A percentile compares a stretch with the other conserved stretches of the same genome.
phyloP scores from a whole-genome alignment of 2,888 invertebrate genomes.

The Coecobrya sp. region DNA sequence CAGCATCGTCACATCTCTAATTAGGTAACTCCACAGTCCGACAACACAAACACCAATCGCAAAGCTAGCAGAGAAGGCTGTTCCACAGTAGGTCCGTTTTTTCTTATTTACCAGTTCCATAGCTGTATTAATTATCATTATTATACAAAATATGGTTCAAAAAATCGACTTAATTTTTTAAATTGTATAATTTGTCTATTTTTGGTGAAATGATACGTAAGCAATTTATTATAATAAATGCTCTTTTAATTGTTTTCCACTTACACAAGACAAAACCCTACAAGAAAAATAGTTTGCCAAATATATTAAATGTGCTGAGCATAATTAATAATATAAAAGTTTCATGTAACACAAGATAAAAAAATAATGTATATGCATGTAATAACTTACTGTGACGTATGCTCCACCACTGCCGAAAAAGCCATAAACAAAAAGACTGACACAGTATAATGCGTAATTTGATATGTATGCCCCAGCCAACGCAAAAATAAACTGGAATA shows the following conservation, averaged over 20 bases:
- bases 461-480: constrained; percentile 93
- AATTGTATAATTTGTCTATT: background rate
- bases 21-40: constrained; percentile 93
- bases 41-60: constrained; percentile 94
- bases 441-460: constrained; percentile 88
- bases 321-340: background rate
- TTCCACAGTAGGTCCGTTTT: constrained; percentile 93
- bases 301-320: background rate
- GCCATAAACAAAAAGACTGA: constrained; percentile 91
- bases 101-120: constrained; percentile 95
- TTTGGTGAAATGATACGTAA: background rate
- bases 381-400: constrained; percentile 60
- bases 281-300: constrained; percentile 23
- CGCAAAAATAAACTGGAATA: constrained; percentile 92
- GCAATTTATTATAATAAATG: too few species aligned
- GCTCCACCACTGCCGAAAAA: constrained; percentile 82
- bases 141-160: background rate
- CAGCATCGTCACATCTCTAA: constrained; percentile 92
- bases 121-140: constrained; percentile 88
- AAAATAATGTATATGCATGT: too few species aligned
- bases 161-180: background rate
- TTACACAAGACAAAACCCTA: constrained; percentile 88
- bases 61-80: constrained; percentile 93
- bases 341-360: too few species aligned
- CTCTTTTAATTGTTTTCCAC: constrained; percentile 14